Evolutionary conservation across 2,113 vertebrate genomes (phyloP), one percentile per base, ranked within the genome.

Genomic region (Gavia stellata): DNA sequence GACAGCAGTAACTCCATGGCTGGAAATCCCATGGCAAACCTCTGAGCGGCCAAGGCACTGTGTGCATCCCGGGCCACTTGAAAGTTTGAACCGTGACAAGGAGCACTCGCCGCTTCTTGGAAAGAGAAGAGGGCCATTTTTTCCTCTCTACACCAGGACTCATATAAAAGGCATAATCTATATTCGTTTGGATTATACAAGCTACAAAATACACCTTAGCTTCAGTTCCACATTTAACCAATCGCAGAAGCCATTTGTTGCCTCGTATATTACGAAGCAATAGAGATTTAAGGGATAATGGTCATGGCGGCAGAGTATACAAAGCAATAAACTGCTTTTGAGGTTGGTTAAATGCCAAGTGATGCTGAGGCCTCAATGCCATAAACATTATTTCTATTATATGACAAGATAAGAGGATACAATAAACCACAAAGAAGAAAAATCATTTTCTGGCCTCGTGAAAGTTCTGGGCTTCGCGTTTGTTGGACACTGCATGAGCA

Each of bases 201-300:
- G 92, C 92, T 96, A 71, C 98, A 97, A 96, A 97, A 95, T 81
- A 95, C 94, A 97, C 97, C 97, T 96, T 79, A 87, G 96, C 65
- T 96, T 77, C 95, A 68, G 77, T 53, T 73, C 95, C 96, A 86
- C 95, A 62, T 95, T 95, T 94, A 96, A 88, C 96, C 97, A 95
- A 97, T 93, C 93, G 86, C 89, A 88, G 96, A 21, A 95, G 96
- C 97, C 96, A 95, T 95, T 94, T 92, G 96, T 95, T 97, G 97
- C 95, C 97, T 97, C 98, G 90, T 98, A 97, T 97, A 97, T 98
- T 97, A 96, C 89, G 36, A 86, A 97, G 97, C 96, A 97, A 98
- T 97, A 94, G 98, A 98, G 98, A 98, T 98, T 98, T 97, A 98
- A 97, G 97, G 97, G 98, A 97, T 98, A 97, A 98, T 97, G 97